These are phyloP conservation scores for Xanthorhoe designata DNA, from an alignment of 2,888 invertebrate genomes.

Conservation along the genomic window DNA sequence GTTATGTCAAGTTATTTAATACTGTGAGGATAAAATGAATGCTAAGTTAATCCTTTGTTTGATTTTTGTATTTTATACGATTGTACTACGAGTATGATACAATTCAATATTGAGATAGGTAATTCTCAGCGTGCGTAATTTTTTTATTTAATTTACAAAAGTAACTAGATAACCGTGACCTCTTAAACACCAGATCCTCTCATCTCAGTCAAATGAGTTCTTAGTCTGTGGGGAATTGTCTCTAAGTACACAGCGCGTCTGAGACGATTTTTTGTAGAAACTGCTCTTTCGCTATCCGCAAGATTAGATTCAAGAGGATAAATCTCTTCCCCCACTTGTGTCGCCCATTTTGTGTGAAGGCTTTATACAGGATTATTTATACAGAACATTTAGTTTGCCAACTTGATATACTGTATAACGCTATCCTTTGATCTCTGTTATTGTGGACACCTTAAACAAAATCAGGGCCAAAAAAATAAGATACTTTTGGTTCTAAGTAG, in stretches of 20 bases:
- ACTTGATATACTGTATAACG: conserved; percentile 71
- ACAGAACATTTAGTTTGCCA: conserved; percentile 71
- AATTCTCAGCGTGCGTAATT: no score
- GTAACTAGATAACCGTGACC: conserved; percentile 27
- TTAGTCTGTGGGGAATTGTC: conserved; percentile 64
- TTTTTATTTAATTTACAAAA: not conserved
- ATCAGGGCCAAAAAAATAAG: conserved; percentile 11
- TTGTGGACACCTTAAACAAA: conserved; percentile 54
- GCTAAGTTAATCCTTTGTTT: not conserved
- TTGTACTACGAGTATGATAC: no score
- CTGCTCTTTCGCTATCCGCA: conserved; percentile 79
- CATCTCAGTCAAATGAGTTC: conserved; percentile 64
- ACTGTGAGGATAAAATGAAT: not conserved
- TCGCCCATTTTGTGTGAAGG: conserved; percentile 76
- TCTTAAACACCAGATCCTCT: conserved; percentile 53
- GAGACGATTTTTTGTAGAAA: conserved; percentile 73
- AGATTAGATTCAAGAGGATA: conserved; percentile 83
- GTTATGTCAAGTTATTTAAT: not conserved
- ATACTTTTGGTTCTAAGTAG: not conserved
- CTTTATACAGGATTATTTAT: conserved; percentile 80
- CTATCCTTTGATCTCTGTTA: conserved; percentile 64
- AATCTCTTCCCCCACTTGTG: conserved; percentile 76
- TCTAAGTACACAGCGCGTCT: conserved; percentile 64
- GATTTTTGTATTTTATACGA: not conserved
- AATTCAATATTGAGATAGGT: no score